Percentiles rank a stretch among this genome's conserved stretches.
Evolutionary conservation across 2,888 invertebrate species (phyloP).

Genomic region (Lamproptera curius): DNA sequence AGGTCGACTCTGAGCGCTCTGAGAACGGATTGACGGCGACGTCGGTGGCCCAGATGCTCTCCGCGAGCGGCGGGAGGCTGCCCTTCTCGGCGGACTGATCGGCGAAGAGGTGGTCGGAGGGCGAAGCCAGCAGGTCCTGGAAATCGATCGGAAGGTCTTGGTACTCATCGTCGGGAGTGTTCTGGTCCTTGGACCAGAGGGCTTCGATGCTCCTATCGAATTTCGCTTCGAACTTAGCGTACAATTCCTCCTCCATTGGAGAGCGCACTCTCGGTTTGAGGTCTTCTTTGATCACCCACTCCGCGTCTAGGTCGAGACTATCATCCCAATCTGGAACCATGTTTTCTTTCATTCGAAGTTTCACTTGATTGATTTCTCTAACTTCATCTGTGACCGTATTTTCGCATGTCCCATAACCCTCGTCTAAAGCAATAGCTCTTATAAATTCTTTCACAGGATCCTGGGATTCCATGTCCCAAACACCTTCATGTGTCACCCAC

Average conservation of each 20-base stretch:
- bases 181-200: slow-evolving; percentile 79
- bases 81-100: slow-evolving; percentile 60
- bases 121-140: slow-evolving; percentile 77
- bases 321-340: slow-evolving; percentile 63
- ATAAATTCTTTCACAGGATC: slow-evolving; percentile 72
- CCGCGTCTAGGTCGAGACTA: slow-evolving; percentile 47
- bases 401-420: slow-evolving; percentile 74
- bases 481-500: slow-evolving; percentile 75
- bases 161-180: slow-evolving; percentile 74
- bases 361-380: slow-evolving; percentile 42
- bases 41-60: slow-evolving; percentile 55
- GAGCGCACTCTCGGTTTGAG: slow-evolving; percentile 46
- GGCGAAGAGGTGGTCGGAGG: slow-evolving; percentile 68
- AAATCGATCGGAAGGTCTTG: slow-evolving; percentile 81
- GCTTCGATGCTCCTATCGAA: slow-evolving; percentile 84
- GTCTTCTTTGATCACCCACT: slow-evolving; percentile 57
- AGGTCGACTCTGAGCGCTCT: slow-evolving; percentile 35
- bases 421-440: slow-evolving; percentile 65
- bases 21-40: slow-evolving; percentile 33
- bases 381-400: slow-evolving; percentile 65
- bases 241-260: slow-evolving; percentile 70
- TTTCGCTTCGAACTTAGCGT: slow-evolving; percentile 81
- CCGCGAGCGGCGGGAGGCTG: slow-evolving; percentile 50
- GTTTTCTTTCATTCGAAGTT: slow-evolving; percentile 43
- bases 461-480: slow-evolving; percentile 71